Percentiles rank a stretch among this genome's conserved stretches.
phyloP scores from a whole-genome alignment of 2,113 vertebrate genomes.

The Suricata suricatta region DNA sequence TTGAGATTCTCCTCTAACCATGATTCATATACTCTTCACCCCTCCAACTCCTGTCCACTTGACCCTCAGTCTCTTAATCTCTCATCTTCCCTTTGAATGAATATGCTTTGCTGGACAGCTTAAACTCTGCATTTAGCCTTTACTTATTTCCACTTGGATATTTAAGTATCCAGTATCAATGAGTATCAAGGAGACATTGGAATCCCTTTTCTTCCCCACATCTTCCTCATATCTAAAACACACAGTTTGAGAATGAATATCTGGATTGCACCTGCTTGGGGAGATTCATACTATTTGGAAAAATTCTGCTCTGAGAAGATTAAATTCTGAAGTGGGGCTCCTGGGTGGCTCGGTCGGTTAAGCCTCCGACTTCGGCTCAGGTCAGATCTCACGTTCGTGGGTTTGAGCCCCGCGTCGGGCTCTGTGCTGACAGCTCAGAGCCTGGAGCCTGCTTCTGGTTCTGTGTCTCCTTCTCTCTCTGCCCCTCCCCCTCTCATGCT shows the following conservation, averaged over 20 bases:
- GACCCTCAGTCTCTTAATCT: neutral
- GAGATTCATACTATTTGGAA: neutral
- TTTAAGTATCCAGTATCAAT: neutral
- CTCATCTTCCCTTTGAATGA: constrained; percentile 10
- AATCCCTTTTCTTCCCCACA: neutral
- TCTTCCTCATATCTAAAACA: neutral
- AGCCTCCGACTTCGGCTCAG: too few species aligned
- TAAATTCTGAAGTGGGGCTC: neutral
- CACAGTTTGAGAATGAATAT: neutral
- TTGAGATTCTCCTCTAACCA: neutral
- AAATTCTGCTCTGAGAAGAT: neutral
- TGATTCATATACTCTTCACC: neutral
- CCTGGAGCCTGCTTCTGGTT: too few species aligned
- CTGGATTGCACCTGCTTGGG: neutral
- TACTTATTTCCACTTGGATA: neutral
- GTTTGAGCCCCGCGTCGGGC: too few species aligned
- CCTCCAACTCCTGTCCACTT: neutral
- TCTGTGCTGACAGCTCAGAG: too few species aligned
- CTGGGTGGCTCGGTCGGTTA: too few species aligned
- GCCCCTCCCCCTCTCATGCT: too few species aligned
- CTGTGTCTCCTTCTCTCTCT: too few species aligned
- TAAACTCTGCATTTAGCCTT: neutral
- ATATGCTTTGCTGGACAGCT: neutral
- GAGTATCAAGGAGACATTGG: neutral
- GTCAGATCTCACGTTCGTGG: too few species aligned